Evolutionary conservation across 2,888 invertebrate species (phyloP).

Genomic region (Pristionchus entomophagus): DNA sequence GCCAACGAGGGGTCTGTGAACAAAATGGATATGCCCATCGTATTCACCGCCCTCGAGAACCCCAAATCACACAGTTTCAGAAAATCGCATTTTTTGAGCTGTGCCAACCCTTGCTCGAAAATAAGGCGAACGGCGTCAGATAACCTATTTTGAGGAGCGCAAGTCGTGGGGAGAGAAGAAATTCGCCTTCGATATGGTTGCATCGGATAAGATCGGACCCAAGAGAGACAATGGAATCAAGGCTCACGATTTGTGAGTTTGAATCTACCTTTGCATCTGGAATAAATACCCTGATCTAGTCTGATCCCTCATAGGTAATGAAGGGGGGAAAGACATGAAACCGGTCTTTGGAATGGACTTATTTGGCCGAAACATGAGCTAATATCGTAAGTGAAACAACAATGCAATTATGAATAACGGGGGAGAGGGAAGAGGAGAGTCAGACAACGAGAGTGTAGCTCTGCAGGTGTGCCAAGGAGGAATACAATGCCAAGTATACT

Average conservation of each 20-base stretch:
- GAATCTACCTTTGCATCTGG: background rate
- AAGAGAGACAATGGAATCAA: slow-evolving; percentile 89
- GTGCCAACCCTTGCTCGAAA: too few species aligned
- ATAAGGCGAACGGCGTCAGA: too few species aligned
- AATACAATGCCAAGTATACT: slow-evolving; percentile 58
- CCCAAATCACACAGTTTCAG: too few species aligned
- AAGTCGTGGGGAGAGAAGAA: slow-evolving; percentile 83
- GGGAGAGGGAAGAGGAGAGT: background rate
- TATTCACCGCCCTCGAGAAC: too few species aligned
- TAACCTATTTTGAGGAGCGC: slow-evolving; percentile 45
- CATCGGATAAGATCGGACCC: slow-evolving; percentile 89
- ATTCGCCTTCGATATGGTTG: slow-evolving; percentile 92
- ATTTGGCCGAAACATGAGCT: slow-evolving; percentile 3
- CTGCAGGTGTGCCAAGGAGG: slow-evolving; percentile 64
- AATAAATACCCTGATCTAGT: background rate
- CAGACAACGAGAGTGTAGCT: background rate
- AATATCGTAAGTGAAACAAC: background rate
- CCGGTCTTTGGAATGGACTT: background rate
- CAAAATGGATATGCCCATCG: too few species aligned
- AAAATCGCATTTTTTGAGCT: too few species aligned
- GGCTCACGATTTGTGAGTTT: slow-evolving; percentile 84
- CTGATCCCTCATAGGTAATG: background rate
- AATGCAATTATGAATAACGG: background rate
- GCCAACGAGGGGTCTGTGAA: too few species aligned
- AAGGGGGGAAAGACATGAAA: background rate